Percentiles rank a stretch among this genome's conserved stretches.
Conservation (phyloP, 2,797 vertebrate species). For the Pampus argenteus region DNA sequence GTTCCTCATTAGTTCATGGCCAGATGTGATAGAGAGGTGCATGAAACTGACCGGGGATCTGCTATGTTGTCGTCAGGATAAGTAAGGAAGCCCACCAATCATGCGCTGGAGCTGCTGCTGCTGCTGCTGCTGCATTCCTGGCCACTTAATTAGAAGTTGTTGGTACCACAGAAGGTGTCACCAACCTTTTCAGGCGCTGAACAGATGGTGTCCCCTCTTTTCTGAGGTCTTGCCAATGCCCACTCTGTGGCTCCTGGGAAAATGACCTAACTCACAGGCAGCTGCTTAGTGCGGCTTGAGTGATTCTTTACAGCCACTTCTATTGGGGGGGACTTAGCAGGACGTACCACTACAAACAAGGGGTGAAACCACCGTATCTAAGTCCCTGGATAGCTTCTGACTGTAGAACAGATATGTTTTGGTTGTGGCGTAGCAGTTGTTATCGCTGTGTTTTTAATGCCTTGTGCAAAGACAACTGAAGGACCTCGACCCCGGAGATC, state of each 20-base stretch:
- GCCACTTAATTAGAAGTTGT: slow-evolving; percentile 99
- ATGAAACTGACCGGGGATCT: slow-evolving; percentile 68
- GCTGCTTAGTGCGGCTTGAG: slow-evolving; percentile 99
- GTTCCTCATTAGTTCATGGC: slow-evolving; percentile 55
- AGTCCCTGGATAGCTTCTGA: slow-evolving; percentile 45
- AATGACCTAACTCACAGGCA: slow-evolving; percentile 98
- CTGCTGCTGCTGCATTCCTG: slow-evolving; percentile 87
- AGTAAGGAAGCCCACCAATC: slow-evolving; percentile 87
- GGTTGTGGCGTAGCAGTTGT: slow-evolving; percentile 47
- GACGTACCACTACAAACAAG: slow-evolving; percentile 88
- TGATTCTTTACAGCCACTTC: slow-evolving; percentile 98
- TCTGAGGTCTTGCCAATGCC: slow-evolving; percentile 97
- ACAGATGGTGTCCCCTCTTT: slow-evolving; percentile 98
- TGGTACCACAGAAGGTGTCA: slow-evolving; percentile 99
- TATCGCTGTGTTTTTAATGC: slow-evolving; percentile 60
- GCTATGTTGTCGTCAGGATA: slow-evolving; percentile 88
- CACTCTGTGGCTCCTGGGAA: slow-evolving; percentile 99
- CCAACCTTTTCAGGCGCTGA: slow-evolving; percentile 95
- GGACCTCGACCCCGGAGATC: slow-evolving; percentile 54
- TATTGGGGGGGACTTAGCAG: slow-evolving; percentile 91
- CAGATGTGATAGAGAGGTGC: slow-evolving; percentile 71
- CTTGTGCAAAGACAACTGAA: slow-evolving; percentile 39
- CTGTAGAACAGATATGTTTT: slow-evolving; percentile 55
- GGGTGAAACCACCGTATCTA: slow-evolving; percentile 56
- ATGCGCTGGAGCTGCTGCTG: slow-evolving; percentile 82